Evolutionary conservation across 2,797 vertebrate species (phyloP), one percentile per base, ranked within the genome.

Genomic region (Pachyuromys duprasi): DNA sequence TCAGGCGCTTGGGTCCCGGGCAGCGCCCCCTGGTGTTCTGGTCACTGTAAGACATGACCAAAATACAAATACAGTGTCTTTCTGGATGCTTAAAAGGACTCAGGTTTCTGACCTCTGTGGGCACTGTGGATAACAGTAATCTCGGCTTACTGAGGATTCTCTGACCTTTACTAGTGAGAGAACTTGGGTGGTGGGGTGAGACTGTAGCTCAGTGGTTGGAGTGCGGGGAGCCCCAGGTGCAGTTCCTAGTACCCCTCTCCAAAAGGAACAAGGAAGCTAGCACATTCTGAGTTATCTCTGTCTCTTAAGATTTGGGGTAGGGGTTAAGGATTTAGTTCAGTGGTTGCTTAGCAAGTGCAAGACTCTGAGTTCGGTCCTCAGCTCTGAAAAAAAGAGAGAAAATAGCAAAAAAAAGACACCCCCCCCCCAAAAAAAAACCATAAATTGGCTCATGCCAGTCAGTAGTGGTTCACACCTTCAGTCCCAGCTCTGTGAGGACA

Each of bases 11-110:
- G 86, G 28, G 75, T n/a, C n/a, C 8, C 2, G 0, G 20, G 3
- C n/a, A 70, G 33, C 18, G 1, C 6, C 0, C 0, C 24, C 15
- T 13, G 70, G 81, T 45, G 5, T 55, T 22, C 74, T n/a, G 8
- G 31, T n/a, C 1, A 0, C 49, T 24, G 0, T 24, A 8, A 17
- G 26, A 31, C 18, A 4, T 24, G 63, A 45, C 70, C 63, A 55
- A 55, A 14, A 67, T 2, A 39, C 17, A 26, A 57, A 57, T 15
- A 9, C 0, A 57, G 22, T 70, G n/a, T 14, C 24, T 36, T 28
- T 60, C 60, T 39, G 36, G 36, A 28, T 42, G 45, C 45, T 49
- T 83, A 5, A 92, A 74, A 69, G 79, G 90, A 33, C 49, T 26
- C 42, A 33, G 60, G 60, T 81, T 90, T 39, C 36, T 62, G 53